A percentile compares a stretch with the other conserved stretches of the same genome.
Conservation (phyloP, 2,797 vertebrate genomes). For the Lagocephalus sceleratus region DNA sequence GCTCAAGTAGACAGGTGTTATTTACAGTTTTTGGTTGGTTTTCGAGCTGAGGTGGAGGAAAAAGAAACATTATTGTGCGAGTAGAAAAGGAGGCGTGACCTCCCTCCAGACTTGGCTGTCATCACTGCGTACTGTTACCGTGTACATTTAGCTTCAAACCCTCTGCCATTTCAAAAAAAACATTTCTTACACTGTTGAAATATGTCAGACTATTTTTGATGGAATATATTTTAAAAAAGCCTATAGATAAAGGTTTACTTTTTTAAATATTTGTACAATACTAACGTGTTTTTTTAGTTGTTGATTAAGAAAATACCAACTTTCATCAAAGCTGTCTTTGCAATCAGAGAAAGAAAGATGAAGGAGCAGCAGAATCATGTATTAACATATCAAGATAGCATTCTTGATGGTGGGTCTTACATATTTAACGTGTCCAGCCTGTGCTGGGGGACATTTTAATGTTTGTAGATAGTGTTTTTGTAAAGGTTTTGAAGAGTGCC, state of each 20-base stretch:
- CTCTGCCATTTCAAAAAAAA: constrained; percentile 74
- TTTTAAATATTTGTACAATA: constrained; percentile 85
- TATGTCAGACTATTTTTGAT: constrained; percentile 85
- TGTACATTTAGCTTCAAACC: constrained; percentile 62
- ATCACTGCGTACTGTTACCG: constrained; percentile 56
- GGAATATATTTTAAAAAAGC: constrained; percentile 86
- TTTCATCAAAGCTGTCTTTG: constrained; percentile 56
- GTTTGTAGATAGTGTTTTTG: constrained; percentile 79
- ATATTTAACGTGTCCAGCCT: constrained; percentile 57
- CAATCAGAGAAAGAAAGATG: constrained; percentile 33
- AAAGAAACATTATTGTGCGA: constrained; percentile 16
- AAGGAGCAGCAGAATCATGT: constrained; percentile 19
- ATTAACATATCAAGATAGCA: constrained; percentile 57
- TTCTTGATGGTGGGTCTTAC: constrained; percentile 67
- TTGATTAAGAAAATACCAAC: constrained; percentile 60
- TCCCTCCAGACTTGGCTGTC: constrained; percentile 30
- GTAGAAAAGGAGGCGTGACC: constrained; percentile 24
- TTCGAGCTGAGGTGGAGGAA: constrained; percentile 26
- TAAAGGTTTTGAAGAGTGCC: constrained; percentile 65
- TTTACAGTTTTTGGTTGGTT: constrained; percentile 56
- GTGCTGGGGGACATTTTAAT: constrained; percentile 58
- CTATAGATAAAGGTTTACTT: constrained; percentile 84
- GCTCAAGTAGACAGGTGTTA: constrained; percentile 42
- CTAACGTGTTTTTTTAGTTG: constrained; percentile 73
- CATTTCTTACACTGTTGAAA: constrained; percentile 82